phyloP scores from a whole-genome alignment of 2,888 invertebrate genomes.

The Drosophila testacea region DNA sequence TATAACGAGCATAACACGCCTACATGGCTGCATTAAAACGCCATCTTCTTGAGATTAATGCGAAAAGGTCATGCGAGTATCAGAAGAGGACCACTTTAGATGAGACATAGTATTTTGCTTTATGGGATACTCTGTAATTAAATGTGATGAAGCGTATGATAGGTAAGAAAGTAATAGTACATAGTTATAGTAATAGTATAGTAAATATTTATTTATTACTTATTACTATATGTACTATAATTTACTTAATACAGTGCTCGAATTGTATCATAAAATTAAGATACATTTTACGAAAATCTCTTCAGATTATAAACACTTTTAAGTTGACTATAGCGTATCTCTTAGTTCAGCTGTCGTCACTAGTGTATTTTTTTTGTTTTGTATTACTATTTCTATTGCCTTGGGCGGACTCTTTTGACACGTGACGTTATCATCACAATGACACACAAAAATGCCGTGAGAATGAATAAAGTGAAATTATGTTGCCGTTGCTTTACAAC shows the following conservation, averaged over 20 bases:
- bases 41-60: conserved; percentile 76
- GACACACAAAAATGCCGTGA: conserved; percentile 47
- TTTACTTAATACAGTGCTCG: too few species aligned
- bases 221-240: too few species aligned
- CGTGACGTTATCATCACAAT: conserved; percentile 62
- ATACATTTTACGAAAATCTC: too few species aligned
- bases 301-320: too few species aligned
- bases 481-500: conserved; percentile 57
- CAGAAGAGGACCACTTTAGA: conserved; percentile 45
- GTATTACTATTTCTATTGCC: conserved; percentile 39
- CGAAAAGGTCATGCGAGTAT: conserved; percentile 70
- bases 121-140: conserved; percentile 27
- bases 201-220: too few species aligned
- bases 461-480: conserved; percentile 63
- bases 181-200: too few species aligned
- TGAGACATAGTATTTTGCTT: conserved; percentile 66
- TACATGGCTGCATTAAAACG: conserved; percentile 68
- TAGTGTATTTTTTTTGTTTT: background rate
- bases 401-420: conserved; percentile 42
- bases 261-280: too few species aligned
- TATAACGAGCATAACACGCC: conserved; percentile 64
- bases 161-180: too few species aligned
- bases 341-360: background rate
- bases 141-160: too few species aligned
- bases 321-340: background rate